Evolutionary conservation across 2,888 invertebrate genomes (phyloP).

Genomic region (Oscheius myriophilus): DNA sequence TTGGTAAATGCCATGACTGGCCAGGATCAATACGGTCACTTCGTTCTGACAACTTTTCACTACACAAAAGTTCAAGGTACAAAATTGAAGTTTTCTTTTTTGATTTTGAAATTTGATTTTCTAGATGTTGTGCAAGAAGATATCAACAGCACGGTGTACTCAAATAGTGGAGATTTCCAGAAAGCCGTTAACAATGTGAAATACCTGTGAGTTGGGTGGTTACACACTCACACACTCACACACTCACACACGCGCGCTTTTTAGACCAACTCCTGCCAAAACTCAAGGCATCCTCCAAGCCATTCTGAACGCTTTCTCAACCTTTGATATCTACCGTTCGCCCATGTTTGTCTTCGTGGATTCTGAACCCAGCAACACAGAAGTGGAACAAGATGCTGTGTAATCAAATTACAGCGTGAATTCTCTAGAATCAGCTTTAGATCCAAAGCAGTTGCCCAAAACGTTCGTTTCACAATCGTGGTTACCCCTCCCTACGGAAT

Average conservation of each 20-base stretch:
- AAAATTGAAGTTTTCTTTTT: background rate
- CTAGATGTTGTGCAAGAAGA: background rate
- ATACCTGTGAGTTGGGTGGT: background rate
- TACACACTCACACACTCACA: background rate
- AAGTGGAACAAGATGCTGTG: no score
- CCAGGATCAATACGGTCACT: conserved; percentile 37
- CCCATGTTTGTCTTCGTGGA: background rate
- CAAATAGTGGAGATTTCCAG: background rate
- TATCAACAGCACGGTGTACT: background rate
- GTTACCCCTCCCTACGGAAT: conserved; percentile 42
- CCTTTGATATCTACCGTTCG: no score
- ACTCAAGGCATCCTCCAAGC: conserved; percentile 20
- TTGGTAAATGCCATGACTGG: conserved; percentile 36
- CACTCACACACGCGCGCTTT: background rate
- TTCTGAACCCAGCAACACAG: no score
- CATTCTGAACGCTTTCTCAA: no score
- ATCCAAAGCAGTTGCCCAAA: conserved; percentile 1
- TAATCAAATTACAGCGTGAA: background rate
- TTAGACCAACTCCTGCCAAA: conserved; percentile 33
- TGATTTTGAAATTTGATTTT: background rate
- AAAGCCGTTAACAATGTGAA: conserved; percentile 6
- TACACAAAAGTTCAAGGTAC: background rate
- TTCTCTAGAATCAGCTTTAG: conserved; percentile 33
- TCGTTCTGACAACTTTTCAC: conserved; percentile 38
- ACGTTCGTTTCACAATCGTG: conserved; percentile 32